Evolutionary conservation across 2,113 vertebrate genomes (phyloP).

Genomic region (Bagarius yarrelli): DNA sequence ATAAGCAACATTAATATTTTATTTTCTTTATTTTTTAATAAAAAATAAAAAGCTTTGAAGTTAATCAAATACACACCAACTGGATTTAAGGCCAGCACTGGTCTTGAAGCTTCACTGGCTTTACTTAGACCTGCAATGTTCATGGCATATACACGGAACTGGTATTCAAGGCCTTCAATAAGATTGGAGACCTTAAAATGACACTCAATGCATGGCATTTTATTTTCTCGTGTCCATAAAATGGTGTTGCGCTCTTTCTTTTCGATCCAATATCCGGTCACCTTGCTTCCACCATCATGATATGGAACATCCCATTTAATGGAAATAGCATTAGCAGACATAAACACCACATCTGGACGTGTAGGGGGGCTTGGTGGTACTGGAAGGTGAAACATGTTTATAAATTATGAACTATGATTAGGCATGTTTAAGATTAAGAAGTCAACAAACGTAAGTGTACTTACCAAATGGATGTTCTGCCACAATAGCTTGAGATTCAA

Average conservation of each 20-base stretch:
- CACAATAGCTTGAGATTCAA: conserved; percentile 83
- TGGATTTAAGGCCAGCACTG: conserved; percentile 90
- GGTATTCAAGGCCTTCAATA: conserved; percentile 96
- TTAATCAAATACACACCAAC: conserved; percentile 75
- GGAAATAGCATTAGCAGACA: conserved; percentile 83
- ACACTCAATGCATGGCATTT: conserved; percentile 88
- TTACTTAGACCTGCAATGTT: conserved; percentile 96
- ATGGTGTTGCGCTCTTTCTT: conserved; percentile 99
- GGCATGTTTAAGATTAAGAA: neutral
- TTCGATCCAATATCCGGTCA: conserved; percentile 97
- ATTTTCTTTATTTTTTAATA: too few species aligned
- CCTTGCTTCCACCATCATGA: conserved; percentile 91
- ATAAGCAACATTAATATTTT: neutral
- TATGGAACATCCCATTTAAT: conserved; percentile 97
- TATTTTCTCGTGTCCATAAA: conserved; percentile 97
- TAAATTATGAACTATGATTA: neutral
- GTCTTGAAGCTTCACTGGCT: conserved; percentile 94
- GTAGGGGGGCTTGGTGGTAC: conserved; percentile 92
- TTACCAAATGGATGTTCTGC: conserved; percentile 96
- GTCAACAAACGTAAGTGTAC: conserved; percentile 51
- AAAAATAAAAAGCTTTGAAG: neutral
- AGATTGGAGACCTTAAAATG: conserved; percentile 87
- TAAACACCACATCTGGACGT: conserved; percentile 87
- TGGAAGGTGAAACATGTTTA: conserved; percentile 54
- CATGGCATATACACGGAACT: conserved; percentile 94